Evolutionary conservation across 2,888 invertebrate genomes (phyloP).

Genomic region (Callosobruchus maculatus): DNA sequence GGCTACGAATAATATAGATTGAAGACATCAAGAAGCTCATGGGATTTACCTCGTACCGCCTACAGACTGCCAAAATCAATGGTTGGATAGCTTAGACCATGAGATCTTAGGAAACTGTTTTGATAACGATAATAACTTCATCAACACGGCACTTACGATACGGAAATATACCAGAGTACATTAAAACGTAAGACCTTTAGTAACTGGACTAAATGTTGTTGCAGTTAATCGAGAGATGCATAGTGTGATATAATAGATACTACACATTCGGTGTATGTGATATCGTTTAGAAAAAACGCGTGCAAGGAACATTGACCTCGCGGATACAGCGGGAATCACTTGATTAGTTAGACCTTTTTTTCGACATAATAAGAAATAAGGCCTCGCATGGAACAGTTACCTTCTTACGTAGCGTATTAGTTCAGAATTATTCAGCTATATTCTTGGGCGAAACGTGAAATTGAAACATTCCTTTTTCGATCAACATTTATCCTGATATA

Average conservation of each 20-base stretch:
- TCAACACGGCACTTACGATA: no score
- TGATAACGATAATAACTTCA: no score
- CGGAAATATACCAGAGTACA: no score
- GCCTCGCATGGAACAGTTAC: background rate
- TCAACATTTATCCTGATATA: background rate
- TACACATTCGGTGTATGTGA: background rate
- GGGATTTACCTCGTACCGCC: no score
- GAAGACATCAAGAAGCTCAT: no score
- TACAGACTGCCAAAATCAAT: no score
- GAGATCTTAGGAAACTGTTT: no score
- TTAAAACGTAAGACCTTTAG: no score
- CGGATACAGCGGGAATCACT: background rate
- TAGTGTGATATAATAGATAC: background rate
- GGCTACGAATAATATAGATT: no score
- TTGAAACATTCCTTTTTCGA: background rate
- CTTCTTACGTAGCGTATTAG: background rate
- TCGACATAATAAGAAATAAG: background rate
- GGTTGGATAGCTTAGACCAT: no score
- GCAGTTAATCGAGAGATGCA: background rate
- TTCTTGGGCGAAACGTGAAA: background rate
- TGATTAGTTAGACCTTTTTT: background rate
- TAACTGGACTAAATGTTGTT: background rate
- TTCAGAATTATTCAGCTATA: background rate
- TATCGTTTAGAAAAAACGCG: background rate
- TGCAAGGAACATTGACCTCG: background rate